Evolutionary conservation across 2,888 invertebrate species (phyloP).

Genomic region (Nomada fucata): DNA sequence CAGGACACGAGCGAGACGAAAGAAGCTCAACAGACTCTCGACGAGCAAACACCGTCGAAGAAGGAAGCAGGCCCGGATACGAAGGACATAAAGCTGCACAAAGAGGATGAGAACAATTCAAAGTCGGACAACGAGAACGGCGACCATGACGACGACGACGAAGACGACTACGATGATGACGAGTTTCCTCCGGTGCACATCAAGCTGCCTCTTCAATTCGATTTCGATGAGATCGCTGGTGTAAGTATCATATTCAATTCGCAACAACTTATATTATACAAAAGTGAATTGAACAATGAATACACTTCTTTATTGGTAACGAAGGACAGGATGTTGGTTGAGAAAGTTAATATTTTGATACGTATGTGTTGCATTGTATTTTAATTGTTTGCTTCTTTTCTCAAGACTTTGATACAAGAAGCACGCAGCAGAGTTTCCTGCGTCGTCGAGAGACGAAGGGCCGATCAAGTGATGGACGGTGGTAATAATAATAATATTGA

Average conservation of each 20-base stretch:
- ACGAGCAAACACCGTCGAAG: conserved; percentile 70
- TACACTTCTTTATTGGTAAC: neutral
- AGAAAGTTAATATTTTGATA: too few relatives aligned
- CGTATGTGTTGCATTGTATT: neutral
- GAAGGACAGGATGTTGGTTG: neutral
- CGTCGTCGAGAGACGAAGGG: conserved; percentile 93
- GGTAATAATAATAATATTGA: conserved; percentile 90
- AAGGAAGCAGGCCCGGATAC: conserved; percentile 72
- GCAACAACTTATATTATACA: too few relatives aligned
- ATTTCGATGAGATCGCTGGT: conserved; percentile 92
- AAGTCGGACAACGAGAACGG: conserved; percentile 87
- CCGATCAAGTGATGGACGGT: conserved; percentile 93
- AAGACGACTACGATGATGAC: conserved; percentile 85
- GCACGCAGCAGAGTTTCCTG: conserved; percentile 93
- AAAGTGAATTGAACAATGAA: neutral
- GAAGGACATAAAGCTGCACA: conserved; percentile 85
- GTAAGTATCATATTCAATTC: conserved; percentile 79
- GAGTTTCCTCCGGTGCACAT: conserved; percentile 86
- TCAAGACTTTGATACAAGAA: conserved; percentile 85
- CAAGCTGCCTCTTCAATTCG: conserved; percentile 92
- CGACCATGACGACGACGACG: conserved; percentile 83
- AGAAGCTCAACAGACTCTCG: conserved; percentile 75
- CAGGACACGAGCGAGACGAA: conserved; percentile 76
- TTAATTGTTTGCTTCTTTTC: neutral
- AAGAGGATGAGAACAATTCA: conserved; percentile 81